These are phyloP conservation scores for Magallana nippona DNA, from an alignment of 2,888 invertebrate genomes.

Conservation along the genomic window DNA sequence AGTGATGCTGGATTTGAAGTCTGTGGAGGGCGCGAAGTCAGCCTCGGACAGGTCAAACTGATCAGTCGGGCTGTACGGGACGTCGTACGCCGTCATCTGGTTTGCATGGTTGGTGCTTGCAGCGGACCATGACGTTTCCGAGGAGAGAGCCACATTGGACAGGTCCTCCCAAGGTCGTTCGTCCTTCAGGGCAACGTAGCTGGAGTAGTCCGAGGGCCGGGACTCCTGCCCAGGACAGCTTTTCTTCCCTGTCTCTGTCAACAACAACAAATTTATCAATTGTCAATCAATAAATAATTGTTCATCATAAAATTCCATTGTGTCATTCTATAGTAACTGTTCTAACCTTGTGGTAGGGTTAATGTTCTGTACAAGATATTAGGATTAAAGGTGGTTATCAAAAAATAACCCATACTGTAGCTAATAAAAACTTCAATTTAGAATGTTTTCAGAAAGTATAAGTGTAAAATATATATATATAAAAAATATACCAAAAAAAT, in stretches of 20 bases:
- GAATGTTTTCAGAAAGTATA: too few species aligned
- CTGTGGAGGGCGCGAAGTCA: slow-evolving; percentile 65
- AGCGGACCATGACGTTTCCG: slow-evolving; percentile 36
- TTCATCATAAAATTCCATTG: too few species aligned
- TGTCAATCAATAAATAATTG: too few species aligned
- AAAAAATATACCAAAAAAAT: too few species aligned
- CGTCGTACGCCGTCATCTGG: slow-evolving; percentile 55
- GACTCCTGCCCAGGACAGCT: slow-evolving; percentile 36
- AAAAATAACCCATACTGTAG: too few species aligned
- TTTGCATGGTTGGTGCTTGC: slow-evolving; percentile 35
- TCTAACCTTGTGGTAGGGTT: too few species aligned
- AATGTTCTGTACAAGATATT: too few species aligned
- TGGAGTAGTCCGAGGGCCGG: slow-evolving; percentile 46
- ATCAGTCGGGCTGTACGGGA: slow-evolving; percentile 63
- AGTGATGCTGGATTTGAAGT: background rate
- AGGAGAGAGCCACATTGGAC: slow-evolving; percentile 15
- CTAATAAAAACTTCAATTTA: too few species aligned
- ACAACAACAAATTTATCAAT: background rate
- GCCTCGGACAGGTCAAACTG: slow-evolving; percentile 72
- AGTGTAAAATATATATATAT: too few species aligned
- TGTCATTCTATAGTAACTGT: too few species aligned
- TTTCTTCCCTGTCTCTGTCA: background rate
- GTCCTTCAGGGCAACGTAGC: slow-evolving; percentile 45
- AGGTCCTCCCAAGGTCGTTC: slow-evolving; percentile 50
- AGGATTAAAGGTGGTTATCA: too few species aligned